phyloP scores from a whole-genome alignment of 2,888 invertebrate species.

The Xylota segnis region DNA sequence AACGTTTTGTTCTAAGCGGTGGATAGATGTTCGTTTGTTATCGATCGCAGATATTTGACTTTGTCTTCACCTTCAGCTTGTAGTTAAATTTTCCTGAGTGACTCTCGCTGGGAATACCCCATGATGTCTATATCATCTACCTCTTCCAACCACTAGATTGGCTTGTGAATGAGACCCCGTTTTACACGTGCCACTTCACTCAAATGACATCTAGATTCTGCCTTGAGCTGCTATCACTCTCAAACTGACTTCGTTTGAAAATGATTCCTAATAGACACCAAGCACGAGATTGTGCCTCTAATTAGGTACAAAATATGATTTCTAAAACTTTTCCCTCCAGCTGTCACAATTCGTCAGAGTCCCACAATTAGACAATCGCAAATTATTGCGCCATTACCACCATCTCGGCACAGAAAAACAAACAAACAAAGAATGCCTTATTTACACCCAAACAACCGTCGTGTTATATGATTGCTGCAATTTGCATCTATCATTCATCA shows the following conservation, averaged over 20 bases:
- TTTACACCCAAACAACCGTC: slow-evolving; percentile 39
- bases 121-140: too few relatives aligned
- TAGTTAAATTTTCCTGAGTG: too few relatives aligned
- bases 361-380: slow-evolving; percentile 55
- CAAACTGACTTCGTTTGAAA: background rate
- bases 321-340: slow-evolving; percentile 9
- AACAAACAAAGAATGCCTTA: slow-evolving; percentile 37
- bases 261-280: background rate
- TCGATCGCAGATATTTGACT: too few relatives aligned
- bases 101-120: too few relatives aligned
- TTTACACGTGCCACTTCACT: too few relatives aligned
- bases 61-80: too few relatives aligned
- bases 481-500: slow-evolving; percentile 72
- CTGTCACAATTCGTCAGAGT: slow-evolving; percentile 54
- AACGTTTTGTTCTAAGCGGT: too few relatives aligned
- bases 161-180: too few relatives aligned
- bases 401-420: background rate
- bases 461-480: slow-evolving; percentile 67
- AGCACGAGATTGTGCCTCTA: background rate
- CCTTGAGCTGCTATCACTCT: too few relatives aligned
- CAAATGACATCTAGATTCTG: too few relatives aligned
- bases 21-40: too few relatives aligned
- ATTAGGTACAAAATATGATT: slow-evolving; percentile 1
- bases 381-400: slow-evolving; percentile 53
- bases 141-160: too few relatives aligned